phyloP scores from a whole-genome alignment of 2,888 invertebrate species.

The Sturmia bella region DNA sequence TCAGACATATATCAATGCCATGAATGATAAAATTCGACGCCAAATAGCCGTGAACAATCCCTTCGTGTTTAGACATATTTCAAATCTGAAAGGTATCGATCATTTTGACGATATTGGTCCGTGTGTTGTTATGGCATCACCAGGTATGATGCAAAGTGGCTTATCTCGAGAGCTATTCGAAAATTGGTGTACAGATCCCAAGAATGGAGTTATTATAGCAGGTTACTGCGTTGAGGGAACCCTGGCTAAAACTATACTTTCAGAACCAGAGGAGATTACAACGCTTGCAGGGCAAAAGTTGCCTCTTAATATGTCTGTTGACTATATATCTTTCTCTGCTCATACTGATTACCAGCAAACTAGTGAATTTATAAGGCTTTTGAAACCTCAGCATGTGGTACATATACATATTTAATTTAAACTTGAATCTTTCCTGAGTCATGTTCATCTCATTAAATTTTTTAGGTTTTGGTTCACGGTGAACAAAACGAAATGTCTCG shows the following conservation, averaged over 20 bases:
- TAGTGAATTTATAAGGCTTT: conserved; percentile 95
- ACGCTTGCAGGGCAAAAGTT: conserved; percentile 97
- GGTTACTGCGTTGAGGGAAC: conserved; percentile 97
- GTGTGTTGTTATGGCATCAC: conserved; percentile 99
- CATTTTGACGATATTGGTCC: conserved; percentile 99
- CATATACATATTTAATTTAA: conserved; percentile 32
- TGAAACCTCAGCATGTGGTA: conserved; percentile 98
- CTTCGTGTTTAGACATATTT: conserved; percentile 98
- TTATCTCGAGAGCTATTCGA: conserved; percentile 98
- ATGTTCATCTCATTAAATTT: background rate
- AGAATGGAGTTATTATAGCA: conserved; percentile 99
- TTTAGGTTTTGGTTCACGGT: conserved; percentile 89
- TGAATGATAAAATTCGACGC: conserved; percentile 98
- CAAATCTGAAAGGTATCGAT: conserved; percentile 96
- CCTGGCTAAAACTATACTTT: conserved; percentile 94
- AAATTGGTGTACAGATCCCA: conserved; percentile 98
- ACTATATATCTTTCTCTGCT: conserved; percentile 99
- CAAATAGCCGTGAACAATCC: conserved; percentile 99
- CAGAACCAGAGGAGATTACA: conserved; percentile 98
- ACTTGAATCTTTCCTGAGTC: background rate
- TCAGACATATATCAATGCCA: conserved; percentile 99
- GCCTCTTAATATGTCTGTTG: conserved; percentile 97
- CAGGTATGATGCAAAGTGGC: conserved; percentile 99
- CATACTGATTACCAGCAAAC: conserved; percentile 90
- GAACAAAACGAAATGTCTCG: conserved; percentile 99